phyloP scores from a whole-genome alignment of 2,113 vertebrate species.

The Protobothrops mucrosquamatus region DNA sequence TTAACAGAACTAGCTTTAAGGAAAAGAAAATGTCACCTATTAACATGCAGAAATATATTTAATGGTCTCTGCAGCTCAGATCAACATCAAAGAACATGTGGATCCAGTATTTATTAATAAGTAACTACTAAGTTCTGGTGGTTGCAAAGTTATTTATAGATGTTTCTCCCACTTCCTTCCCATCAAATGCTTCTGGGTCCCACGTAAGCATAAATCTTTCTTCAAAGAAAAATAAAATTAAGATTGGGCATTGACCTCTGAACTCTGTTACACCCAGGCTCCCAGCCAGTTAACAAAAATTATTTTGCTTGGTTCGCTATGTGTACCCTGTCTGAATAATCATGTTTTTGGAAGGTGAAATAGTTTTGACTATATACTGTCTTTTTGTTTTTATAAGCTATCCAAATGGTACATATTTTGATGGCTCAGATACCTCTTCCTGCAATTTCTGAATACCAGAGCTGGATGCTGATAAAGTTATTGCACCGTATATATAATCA shows the following conservation, averaged over 20 bases:
- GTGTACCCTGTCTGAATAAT: not conserved
- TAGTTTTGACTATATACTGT: not conserved
- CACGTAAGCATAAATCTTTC: not conserved
- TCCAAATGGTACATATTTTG: not conserved
- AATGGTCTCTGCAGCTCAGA: not conserved
- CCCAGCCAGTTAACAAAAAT: not conserved
- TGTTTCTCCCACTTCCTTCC: not conserved
- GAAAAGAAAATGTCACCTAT: not conserved
- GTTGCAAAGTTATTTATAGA: not conserved
- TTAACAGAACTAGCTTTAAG: not conserved
- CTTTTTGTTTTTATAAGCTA: not conserved
- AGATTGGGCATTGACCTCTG: not conserved
- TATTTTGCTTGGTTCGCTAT: not conserved
- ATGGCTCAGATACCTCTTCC: not conserved
- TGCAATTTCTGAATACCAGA: not conserved
- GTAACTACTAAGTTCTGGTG: not conserved
- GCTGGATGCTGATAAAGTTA: not conserved
- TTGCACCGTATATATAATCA: not conserved
- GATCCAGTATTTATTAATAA: not conserved
- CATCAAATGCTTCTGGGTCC: not conserved
- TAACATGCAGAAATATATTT: too few species aligned
- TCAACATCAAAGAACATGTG: not conserved
- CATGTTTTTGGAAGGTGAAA: not conserved
- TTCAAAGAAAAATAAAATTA: not conserved
- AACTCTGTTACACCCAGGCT: not conserved